These are phyloP conservation scores for Narcine bancroftii DNA, from an alignment of 2,113 vertebrate genomes.

Conservation along the genomic window DNA sequence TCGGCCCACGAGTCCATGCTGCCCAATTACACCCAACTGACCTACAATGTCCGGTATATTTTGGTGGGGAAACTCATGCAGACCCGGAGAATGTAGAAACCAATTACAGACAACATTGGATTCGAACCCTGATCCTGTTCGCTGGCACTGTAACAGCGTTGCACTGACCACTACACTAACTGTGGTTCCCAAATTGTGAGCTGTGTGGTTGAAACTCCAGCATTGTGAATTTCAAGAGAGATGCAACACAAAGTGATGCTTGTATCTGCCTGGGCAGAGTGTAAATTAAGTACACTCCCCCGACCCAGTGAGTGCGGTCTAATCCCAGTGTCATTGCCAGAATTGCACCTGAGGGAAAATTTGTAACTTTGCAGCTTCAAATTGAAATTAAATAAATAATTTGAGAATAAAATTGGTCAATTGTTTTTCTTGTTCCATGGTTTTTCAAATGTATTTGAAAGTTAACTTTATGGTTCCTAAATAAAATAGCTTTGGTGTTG, in stretches of 20 bases:
- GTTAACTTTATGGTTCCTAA: background rate
- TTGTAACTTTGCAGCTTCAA: background rate
- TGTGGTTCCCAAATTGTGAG: too few species aligned
- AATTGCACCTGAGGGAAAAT: background rate
- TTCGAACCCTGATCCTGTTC: too few species aligned
- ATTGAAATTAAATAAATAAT: background rate
- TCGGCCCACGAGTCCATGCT: too few species aligned
- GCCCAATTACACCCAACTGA: too few species aligned
- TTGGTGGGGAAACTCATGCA: too few species aligned
- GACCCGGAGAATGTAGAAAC: too few species aligned
- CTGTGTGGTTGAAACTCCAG: too few species aligned
- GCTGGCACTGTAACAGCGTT: too few species aligned
- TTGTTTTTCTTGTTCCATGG: background rate
- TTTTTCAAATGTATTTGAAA: background rate
- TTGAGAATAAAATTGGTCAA: background rate
- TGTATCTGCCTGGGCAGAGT: background rate
- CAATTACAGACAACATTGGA: too few species aligned
- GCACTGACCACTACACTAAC: too few species aligned
- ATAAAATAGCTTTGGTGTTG: background rate
- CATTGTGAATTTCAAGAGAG: background rate
- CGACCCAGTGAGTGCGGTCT: background rate
- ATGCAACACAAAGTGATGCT: background rate
- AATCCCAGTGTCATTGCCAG: background rate
- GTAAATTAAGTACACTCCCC: background rate
- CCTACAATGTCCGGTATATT: too few species aligned